These are phyloP conservation scores for Chlorospingus semifuscus DNA, from an alignment of 2,797 vertebrate species.

Conservation along the genomic window DNA sequence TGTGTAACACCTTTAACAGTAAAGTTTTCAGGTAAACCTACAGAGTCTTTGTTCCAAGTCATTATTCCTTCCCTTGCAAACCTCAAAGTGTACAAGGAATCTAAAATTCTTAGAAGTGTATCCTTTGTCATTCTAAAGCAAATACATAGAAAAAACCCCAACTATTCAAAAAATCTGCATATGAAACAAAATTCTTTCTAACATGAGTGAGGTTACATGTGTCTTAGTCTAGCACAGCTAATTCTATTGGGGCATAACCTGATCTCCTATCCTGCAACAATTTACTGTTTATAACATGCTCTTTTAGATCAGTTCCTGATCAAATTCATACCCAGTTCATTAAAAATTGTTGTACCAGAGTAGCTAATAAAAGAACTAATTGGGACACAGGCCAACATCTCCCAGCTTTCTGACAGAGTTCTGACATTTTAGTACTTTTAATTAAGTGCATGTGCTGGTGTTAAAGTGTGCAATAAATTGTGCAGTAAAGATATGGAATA, in stretches of 20 bases:
- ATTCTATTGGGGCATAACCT: constrained; percentile 5
- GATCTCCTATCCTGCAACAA: neutral
- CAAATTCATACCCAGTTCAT: constrained; percentile 1
- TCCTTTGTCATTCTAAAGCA: neutral
- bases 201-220: neutral
- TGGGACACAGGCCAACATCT: neutral
- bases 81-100: neutral
- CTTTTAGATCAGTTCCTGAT: constrained; percentile 22
- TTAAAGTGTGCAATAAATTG: neutral
- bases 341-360: constrained; percentile 16
- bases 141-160: neutral
- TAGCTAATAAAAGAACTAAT: constrained; percentile 60
- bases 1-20: neutral
- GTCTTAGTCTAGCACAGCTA: neutral
- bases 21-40: neutral
- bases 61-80: constrained; percentile 12
- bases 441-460: neutral
- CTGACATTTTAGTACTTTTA: constrained; percentile 22
- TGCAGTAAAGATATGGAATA: neutral
- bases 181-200: neutral
- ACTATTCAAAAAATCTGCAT: neutral
- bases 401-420: constrained; percentile 12
- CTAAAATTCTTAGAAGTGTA: neutral
- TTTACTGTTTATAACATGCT: neutral
- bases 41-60: neutral